A percentile compares a stretch with the other conserved stretches of the same genome.
Conservation (phyloP, 2,797 vertebrate genomes). For the Chaetophractus vellerosus region DNA sequence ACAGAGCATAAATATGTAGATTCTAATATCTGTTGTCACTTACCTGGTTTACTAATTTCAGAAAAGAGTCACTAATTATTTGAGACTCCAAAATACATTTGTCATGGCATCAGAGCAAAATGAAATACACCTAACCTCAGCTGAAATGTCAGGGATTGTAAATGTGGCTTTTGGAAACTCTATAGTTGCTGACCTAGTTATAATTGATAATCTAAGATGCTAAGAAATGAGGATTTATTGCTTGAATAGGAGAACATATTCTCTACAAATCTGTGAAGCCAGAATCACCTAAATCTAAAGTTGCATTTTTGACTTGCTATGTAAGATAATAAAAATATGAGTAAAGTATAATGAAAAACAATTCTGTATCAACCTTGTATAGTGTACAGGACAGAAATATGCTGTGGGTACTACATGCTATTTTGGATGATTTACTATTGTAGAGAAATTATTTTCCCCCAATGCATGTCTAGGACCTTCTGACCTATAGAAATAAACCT, state of each 20-base stretch:
- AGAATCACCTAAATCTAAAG: conserved; percentile 24
- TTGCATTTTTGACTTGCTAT: conserved; percentile 44
- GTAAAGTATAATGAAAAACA: not conserved
- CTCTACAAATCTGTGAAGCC: not conserved
- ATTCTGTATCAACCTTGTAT: not conserved
- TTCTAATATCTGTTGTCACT: not conserved
- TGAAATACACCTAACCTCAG: conserved; percentile 42
- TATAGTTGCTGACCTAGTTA: conserved; percentile 52
- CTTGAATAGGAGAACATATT: conserved; percentile 24
- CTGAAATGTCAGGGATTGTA: conserved; percentile 75
- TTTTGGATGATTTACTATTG: not conserved
- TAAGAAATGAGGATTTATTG: conserved; percentile 53
- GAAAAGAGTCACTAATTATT: conserved; percentile 35
- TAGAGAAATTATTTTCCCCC: not conserved
- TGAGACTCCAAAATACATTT: not conserved
- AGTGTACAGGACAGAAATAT: not conserved
- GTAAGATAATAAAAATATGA: conserved; percentile 12
- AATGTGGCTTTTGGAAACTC: conserved; percentile 64
- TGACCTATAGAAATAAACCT: not conserved
- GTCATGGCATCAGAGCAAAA: conserved; percentile 26
- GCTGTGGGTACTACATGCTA: no score
- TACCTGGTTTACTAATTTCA: conserved; percentile 63
- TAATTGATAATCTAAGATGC: conserved; percentile 59
- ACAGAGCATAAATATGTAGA: not conserved
- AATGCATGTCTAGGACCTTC: not conserved